phyloP scores from a whole-genome alignment of 1,140 invertebrate genomes.

The Nasonia giraulti region DNA sequence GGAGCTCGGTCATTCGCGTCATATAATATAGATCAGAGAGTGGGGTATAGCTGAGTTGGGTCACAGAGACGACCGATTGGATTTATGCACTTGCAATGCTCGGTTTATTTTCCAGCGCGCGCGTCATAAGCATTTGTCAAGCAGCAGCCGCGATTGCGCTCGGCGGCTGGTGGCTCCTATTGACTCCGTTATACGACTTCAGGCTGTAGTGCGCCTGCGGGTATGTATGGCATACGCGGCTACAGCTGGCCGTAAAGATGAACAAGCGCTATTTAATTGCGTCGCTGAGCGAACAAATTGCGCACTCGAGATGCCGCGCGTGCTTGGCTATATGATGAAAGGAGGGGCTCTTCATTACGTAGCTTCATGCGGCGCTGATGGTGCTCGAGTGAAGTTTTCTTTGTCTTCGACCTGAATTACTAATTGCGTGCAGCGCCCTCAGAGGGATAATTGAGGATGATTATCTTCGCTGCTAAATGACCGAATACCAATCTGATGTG shows the following conservation, averaged over 20 bases:
- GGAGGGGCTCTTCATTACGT: no score
- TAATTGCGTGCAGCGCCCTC: slow-evolving; percentile 7
- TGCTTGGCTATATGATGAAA: not conserved
- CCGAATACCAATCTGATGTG: no score
- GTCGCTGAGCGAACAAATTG: not conserved
- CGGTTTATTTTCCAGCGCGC: not conserved
- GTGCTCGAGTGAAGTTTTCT: not conserved
- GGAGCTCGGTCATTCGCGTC: not conserved
- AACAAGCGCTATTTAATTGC: slow-evolving; percentile 28
- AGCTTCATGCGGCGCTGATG: not conserved
- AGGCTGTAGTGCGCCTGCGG: no score
- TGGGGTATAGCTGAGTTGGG: not conserved
- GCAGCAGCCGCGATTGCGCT: not conserved
- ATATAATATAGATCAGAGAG: not conserved
- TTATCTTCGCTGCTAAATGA: no score
- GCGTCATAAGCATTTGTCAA: slow-evolving; percentile 20
- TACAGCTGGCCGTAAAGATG: slow-evolving; percentile 3
- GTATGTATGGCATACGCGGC: not conserved
- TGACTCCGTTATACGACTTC: not conserved
- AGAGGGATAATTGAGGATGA: no score
- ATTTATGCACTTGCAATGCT: not conserved
- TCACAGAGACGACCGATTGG: not conserved
- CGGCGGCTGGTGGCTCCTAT: not conserved
- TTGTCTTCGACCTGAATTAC: slow-evolving; percentile 8
- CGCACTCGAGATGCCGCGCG: not conserved